phyloP scores from a whole-genome alignment of 2,888 invertebrate species.

The Acrocyrtus sp. region DNA sequence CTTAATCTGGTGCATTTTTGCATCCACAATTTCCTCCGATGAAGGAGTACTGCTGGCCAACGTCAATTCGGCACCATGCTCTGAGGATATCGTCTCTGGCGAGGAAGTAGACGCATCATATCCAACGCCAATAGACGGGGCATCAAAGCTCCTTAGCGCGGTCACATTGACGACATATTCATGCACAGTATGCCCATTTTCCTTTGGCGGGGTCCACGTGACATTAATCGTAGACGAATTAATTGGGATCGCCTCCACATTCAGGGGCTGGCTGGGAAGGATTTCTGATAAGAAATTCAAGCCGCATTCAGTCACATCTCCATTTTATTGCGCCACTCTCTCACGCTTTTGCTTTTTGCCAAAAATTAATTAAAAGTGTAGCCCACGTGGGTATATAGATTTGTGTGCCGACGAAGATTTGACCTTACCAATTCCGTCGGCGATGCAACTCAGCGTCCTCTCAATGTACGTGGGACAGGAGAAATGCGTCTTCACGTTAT shows the following conservation, averaged over 20 bases:
- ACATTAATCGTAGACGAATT: conserved; percentile 79
- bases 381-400: too few relatives aligned
- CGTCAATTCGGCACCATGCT: background rate
- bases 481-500: conserved; percentile 84
- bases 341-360: too few relatives aligned
- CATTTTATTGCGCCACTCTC: too few relatives aligned
- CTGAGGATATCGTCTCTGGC: too few relatives aligned
- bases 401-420: too few relatives aligned
- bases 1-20: conserved; percentile 62
- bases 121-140: conserved; percentile 57
- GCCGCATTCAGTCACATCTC: background rate
- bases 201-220: conserved; percentile 76
- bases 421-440: conserved; percentile 77
- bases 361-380: too few relatives aligned
- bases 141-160: conserved; percentile 76
- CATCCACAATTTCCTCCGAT: conserved; percentile 60
- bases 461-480: conserved; percentile 86
- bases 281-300: conserved; percentile 69
- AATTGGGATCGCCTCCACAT: conserved; percentile 77
- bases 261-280: conserved; percentile 79
- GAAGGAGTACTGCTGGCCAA: background rate
- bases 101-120: conserved; percentile 37
- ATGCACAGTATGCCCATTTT: conserved; percentile 74
- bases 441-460: conserved; percentile 81
- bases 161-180: conserved; percentile 80